These are phyloP conservation scores for Blennius ocellaris DNA, from an alignment of 2,113 vertebrate genomes.

Conservation along the genomic window DNA sequence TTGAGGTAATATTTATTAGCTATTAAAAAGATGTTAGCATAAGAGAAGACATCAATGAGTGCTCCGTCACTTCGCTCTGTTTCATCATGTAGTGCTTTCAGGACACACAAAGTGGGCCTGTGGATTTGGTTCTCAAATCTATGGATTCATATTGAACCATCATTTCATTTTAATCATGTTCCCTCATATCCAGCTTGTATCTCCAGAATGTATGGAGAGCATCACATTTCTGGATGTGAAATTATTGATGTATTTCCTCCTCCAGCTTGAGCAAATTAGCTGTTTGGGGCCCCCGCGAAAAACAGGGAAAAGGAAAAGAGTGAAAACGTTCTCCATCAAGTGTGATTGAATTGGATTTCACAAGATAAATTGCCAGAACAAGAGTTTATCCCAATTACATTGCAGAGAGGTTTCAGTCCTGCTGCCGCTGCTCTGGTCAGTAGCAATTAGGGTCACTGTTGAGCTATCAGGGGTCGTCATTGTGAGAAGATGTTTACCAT, in stretches of 20 bases:
- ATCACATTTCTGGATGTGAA: constrained; percentile 61
- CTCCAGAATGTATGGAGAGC: constrained; percentile 37
- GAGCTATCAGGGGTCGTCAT: constrained; percentile 61
- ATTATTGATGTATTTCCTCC: constrained; percentile 66
- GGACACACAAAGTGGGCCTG: constrained; percentile 20
- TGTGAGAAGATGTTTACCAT: constrained; percentile 59
- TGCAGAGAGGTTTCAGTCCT: constrained; percentile 63
- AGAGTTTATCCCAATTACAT: constrained; percentile 79
- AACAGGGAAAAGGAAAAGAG: constrained; percentile 48
- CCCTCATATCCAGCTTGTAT: constrained; percentile 30
- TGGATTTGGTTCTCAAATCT: constrained; percentile 21
- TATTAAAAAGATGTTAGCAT: constrained; percentile 23
- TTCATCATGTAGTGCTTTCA: constrained; percentile 22
- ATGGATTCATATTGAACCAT: constrained; percentile 18
- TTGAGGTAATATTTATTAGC: constrained; percentile 47
- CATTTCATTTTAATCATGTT: constrained; percentile 44
- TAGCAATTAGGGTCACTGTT: constrained; percentile 73
- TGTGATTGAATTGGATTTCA: constrained; percentile 79
- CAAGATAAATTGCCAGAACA: constrained; percentile 77
- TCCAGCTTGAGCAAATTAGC: constrained; percentile 66
- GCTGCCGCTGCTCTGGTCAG: constrained; percentile 64
- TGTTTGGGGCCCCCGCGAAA: constrained; percentile 59
- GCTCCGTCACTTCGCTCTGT: background rate
- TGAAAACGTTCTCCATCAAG: constrained; percentile 76
- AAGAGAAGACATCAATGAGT: background rate